Base-by-base conservation (phyloP, 1,140 invertebrate genomes). In the Nixonia krombeini region DNA sequence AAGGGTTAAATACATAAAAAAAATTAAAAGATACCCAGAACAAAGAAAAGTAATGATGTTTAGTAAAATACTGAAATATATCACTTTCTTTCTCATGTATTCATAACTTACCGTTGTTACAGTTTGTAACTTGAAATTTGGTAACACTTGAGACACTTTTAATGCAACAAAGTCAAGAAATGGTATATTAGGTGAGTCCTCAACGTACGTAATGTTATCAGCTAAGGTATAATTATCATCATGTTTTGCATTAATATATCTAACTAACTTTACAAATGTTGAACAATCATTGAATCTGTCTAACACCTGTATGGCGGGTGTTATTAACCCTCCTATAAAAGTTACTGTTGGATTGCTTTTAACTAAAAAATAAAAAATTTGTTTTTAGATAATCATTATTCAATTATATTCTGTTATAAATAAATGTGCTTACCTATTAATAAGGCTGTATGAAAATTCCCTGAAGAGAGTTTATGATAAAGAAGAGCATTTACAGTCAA, bases 201-300 rank as follows among this genome's bases (percentile, higher is more conserved):
- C 56, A 9, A 38, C 44, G 12, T 25, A 8, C 7, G 18, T 9
- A 15, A 61, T 12, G 18, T 38, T 29, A 25, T 67, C 31, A 12
- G 29, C 23, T 1, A 52, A 16, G 1, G 40, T 51, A 17, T 59
- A 67, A 7, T 40, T 25, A 16, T 56, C 26, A 28, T 56, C 51
- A 9, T 67, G 64, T 9, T 55, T 61, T 35, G 50, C 45, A 40
- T 67, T 51, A n/a, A 67, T 13, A 15, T 46, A 56, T 15, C 57
- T 23, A 1, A 35, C 56, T 10, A 67, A 51, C 13, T 61, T 10
- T 26, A 61, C 23, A 28, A 51, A 67, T 2, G 45, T 61, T 23
- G 35, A 0, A 4, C 15, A n/a, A 10, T 67, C 64, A 0, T 10
- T 18, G 37, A 33, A 12, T 6, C 16, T 21, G 23, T 52, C 21